Base-by-base conservation (phyloP, 1,140 invertebrate genomes). In the Oreohelix idahoensis region DNA sequence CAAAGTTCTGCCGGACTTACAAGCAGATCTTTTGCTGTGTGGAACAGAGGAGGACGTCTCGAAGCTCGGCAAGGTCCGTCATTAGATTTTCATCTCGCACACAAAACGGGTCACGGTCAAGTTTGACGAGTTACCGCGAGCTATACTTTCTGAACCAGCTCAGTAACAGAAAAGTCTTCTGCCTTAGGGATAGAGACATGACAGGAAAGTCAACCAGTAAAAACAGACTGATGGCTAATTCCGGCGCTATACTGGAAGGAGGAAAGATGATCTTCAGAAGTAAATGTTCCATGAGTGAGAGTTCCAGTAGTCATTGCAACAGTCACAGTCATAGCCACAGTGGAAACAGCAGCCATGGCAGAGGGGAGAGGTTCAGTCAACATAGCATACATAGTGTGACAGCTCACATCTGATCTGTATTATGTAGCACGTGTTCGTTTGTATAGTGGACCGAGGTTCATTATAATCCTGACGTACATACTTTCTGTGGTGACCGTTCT, bases 11-110 rank as follows among this genome's bases (percentile, higher is more conserved):
- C 15, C 49, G 79, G 5, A 86, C 86, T 32, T 91, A 89, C 78
- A 88, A 88, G 66, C 87, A 90, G 83, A 88, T 85, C 17, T 91
- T 91, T 82, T 89, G 87, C 79, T 90, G 88, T 63, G 45, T 17
- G n/a, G 15, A 36, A 0, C 66, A n/a, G 35, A 36, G 38, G 13
- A 36, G 10, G 39, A 53, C 23, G 39, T 11, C 63, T 32, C 39
- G 73, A 29, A 83, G 45, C 58, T 83, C 81, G 29, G 42, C 70
- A 51, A 82, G 63, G 73, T 53, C 51, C 49, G 66, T 81, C 78
- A 76, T 82, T 63, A 81, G 53, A 53, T 86, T 75, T 71, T 77
- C 70, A 63, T 71, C 73, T 35, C 80, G 79, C 15, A 42, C 53
- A 51, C 77, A 11, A n/a, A 69, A 0, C n/a, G 80, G 53, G 1